Percentiles rank a stretch among this genome's conserved stretches.
phyloP scores from a whole-genome alignment of 2,113 vertebrate species.

The Erpornis zantholeuca region DNA sequence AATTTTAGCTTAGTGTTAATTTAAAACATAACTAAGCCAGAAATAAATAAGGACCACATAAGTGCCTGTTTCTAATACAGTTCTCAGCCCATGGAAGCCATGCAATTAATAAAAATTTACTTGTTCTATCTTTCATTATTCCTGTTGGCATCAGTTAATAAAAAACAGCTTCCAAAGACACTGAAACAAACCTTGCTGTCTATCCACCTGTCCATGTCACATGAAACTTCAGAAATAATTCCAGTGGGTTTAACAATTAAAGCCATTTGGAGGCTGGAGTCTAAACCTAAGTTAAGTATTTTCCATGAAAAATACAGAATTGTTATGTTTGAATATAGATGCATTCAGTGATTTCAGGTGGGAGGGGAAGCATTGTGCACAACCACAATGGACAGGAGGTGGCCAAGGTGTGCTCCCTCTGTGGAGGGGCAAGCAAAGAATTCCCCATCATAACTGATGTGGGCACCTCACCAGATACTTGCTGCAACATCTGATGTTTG shows the following conservation, averaged over 20 bases:
- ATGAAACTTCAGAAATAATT: background rate
- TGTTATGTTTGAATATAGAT: background rate
- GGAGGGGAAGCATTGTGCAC: background rate
- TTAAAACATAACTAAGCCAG: background rate
- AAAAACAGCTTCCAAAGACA: background rate
- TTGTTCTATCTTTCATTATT: background rate
- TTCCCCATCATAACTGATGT: background rate
- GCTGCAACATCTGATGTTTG: background rate
- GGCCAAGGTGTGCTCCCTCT: background rate
- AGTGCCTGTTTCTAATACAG: background rate
- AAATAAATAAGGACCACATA: background rate
- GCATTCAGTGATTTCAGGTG: background rate
- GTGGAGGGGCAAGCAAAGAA: background rate
- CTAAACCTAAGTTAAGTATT: background rate
- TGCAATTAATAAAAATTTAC: background rate
- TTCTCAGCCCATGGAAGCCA: background rate
- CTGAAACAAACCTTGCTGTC: background rate
- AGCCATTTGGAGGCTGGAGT: background rate
- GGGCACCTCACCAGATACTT: background rate
- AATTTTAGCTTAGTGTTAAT: background rate
- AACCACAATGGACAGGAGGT: background rate
- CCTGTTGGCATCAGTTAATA: background rate
- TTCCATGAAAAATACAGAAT: background rate
- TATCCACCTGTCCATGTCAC: background rate
- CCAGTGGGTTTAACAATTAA: background rate